These are phyloP conservation scores for Lacanobia wlatinum DNA, from an alignment of 2,888 invertebrate species.

Conservation along the genomic window DNA sequence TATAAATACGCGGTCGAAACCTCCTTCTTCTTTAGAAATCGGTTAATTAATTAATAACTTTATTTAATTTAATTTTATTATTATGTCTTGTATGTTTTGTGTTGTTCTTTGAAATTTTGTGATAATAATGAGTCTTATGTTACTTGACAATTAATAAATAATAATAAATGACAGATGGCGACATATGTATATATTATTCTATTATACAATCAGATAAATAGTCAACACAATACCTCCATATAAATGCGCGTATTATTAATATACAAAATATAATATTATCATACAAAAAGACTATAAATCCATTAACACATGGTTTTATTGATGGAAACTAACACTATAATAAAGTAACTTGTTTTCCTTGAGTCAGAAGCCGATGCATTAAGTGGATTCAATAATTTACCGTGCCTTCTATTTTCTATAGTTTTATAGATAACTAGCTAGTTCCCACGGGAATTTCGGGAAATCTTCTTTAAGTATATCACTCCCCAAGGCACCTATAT, in stretches of 20 bases:
- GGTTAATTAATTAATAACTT: no score
- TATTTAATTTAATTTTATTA: no score
- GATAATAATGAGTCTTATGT: no score
- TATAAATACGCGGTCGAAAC: no score
- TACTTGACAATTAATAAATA: no score
- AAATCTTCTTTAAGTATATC: no score
- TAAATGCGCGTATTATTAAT: conserved; percentile 48
- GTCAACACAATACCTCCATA: conserved; percentile 34
- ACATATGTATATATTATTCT: conserved; percentile 41
- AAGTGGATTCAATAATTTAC: conserved; percentile 11
- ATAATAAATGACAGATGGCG: not conserved
- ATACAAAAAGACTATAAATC: conserved; percentile 42
- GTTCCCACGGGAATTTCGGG: no score
- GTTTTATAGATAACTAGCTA: no score
- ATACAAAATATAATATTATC: conserved; percentile 4
- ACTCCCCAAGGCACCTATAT: no score
- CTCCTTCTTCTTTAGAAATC: no score
- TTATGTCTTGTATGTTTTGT: no score
- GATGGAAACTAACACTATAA: conserved; percentile 6
- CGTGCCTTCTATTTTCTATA: not conserved
- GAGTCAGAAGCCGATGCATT: conserved; percentile 18
- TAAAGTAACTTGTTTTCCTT: conserved; percentile 41
- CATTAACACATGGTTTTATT: conserved; percentile 9
- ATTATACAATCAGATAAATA: conserved; percentile 49
- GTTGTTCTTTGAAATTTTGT: no score